These are phyloP conservation scores for Griposia aprilina DNA, from an alignment of 2,888 invertebrate species.

Conservation along the genomic window DNA sequence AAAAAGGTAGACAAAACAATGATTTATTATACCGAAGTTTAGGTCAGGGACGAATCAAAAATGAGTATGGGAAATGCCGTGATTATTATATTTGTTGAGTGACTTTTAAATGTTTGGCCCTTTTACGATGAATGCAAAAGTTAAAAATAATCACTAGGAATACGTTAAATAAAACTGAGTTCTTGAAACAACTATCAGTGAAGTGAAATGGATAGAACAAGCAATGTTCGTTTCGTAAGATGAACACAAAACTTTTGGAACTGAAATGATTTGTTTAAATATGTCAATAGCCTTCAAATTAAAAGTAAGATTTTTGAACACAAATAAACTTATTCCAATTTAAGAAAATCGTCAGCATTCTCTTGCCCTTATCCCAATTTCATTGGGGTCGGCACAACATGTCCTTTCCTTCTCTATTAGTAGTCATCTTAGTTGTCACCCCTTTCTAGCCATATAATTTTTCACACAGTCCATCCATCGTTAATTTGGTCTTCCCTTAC, in stretches of 20 bases:
- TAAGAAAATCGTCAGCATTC: too few species aligned
- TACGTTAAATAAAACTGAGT: neutral
- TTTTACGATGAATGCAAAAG: slow-evolving; percentile 26
- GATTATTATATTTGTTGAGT: slow-evolving; percentile 16
- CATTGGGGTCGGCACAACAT: too few species aligned
- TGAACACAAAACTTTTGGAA: neutral
- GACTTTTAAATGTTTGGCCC: slow-evolving; percentile 28
- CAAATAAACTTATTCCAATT: neutral
- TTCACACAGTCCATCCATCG: too few species aligned
- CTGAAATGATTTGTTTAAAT: neutral
- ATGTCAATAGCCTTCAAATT: neutral
- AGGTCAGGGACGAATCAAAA: slow-evolving; percentile 46
- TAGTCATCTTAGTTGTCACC: too few species aligned
- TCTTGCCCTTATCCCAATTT: too few species aligned
- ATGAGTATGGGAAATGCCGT: slow-evolving; percentile 16
- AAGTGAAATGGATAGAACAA: slow-evolving; percentile 9
- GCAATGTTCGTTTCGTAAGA: neutral
- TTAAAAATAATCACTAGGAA: slow-evolving; percentile 12
- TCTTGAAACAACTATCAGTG: slow-evolving; percentile 12
- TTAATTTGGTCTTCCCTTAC: too few species aligned
- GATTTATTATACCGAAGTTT: slow-evolving; percentile 53
- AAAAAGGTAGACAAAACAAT: slow-evolving; percentile 49
- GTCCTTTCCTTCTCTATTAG: too few species aligned
- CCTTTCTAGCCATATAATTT: too few species aligned
- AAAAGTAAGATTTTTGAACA: neutral